Evolutionary conservation across 2,888 invertebrate species (phyloP), one percentile per base, ranked within the genome.

Genomic region (Poecilobothrus nobilitatus): DNA sequence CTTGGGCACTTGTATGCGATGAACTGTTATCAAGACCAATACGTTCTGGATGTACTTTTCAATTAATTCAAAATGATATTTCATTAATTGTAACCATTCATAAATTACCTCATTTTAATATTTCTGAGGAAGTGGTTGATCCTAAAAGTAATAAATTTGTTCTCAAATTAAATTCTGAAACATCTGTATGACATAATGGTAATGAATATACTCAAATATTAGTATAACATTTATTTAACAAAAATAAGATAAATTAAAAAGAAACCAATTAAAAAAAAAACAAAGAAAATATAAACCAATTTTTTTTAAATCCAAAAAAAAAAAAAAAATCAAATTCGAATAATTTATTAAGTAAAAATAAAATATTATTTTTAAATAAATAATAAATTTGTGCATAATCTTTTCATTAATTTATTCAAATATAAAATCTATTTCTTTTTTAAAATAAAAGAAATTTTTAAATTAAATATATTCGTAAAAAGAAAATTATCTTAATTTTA

Each of bases 141-240:
- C 95, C 96, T 0, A 95, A 96, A 81, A 92, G 91, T 76, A 96
- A 97, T 82, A 92, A 95, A 79, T 98, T 97, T 86, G 91, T 97
- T 67, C 84, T 97, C 73, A 86, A 95, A 78, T 84, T 97, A 65
- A 97, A 96, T 79, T 97, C 97, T 0, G 97, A 98, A 81, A 97
- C 97, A 65, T 96, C 96, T 1, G 97, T 97, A 82, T 97, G 90
- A 91, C 88, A 80, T 73, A 73, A 37, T 71, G 44, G 63, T 33
- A 63, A 63, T 27, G 63, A 63, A 18, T 63, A 63, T 63, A 63
- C 27, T 12, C 63, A 63, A 63, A 63, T 63, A 27, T 63, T 63
- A 27, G 63, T 63, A 63, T 63, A 63, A 63, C 27, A 22, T 22
- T 63, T 8, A 27, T 63, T n/a, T 53, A 53, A 53, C 7, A 53